Conservation (phyloP, 2,888 invertebrate genomes). For the Altica lythri region DNA sequence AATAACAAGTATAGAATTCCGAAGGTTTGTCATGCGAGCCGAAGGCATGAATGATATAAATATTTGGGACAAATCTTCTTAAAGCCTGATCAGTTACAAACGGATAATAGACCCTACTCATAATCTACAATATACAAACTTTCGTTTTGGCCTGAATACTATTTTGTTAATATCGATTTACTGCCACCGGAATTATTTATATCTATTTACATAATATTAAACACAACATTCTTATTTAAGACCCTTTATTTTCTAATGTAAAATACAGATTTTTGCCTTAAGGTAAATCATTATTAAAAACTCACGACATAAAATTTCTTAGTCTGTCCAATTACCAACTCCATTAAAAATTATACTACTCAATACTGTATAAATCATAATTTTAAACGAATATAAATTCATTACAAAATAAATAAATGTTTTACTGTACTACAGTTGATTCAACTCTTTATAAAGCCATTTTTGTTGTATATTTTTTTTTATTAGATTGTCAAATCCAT, state of each 20-base stretch:
- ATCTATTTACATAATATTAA: too few relatives aligned
- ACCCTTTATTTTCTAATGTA: constrained; percentile 32
- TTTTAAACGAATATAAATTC: constrained; percentile 3
- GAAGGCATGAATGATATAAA: too few relatives aligned
- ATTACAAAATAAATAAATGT: constrained; percentile 17
- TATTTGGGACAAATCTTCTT: too few relatives aligned
- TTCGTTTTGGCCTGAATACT: too few relatives aligned
- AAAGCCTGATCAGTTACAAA: too few relatives aligned
- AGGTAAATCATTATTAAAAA: constrained; percentile 28
- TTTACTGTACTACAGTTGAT: too few relatives aligned
- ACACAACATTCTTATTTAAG: constrained; percentile 13
- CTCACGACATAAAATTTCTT: constrained; percentile 28
- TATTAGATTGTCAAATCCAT: constrained; percentile 13
- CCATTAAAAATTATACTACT: constrained; percentile 18
- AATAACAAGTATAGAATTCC: too few relatives aligned
- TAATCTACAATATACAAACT: too few relatives aligned
- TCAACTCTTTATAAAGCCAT: constrained; percentile 18
- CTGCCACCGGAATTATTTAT: too few relatives aligned
- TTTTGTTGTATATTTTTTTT: background rate
- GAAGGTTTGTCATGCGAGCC: too few relatives aligned
- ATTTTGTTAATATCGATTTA: too few relatives aligned
- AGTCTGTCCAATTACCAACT: constrained; percentile 25
- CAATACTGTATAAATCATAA: constrained; percentile 13
- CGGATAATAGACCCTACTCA: too few relatives aligned
- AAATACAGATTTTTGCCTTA: constrained; percentile 30